Conservation (phyloP, 2,113 vertebrate species). For the Ascaphus truei region DNA sequence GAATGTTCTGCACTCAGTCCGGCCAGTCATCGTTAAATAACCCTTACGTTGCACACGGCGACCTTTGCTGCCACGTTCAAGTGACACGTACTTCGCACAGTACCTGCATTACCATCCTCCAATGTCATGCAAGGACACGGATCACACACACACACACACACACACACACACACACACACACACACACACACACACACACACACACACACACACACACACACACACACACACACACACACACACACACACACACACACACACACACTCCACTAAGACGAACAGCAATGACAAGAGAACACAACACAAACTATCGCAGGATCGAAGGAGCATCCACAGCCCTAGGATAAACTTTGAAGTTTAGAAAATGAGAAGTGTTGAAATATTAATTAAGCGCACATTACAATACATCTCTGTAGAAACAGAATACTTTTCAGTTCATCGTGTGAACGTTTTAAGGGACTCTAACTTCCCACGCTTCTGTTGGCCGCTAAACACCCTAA, state of each 20-base stretch:
- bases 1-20: too few relatives aligned
- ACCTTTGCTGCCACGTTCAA: too few relatives aligned
- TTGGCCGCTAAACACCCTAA: slow-evolving; percentile 23
- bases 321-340: slow-evolving; percentile 32
- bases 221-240: too few relatives aligned
- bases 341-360: slow-evolving; percentile 32
- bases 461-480: neutral
- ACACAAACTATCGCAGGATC: slow-evolving; percentile 10
- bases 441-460: slow-evolving; percentile 6
- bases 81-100: too few relatives aligned
- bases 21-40: too few relatives aligned
- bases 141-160: too few relatives aligned
- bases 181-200: too few relatives aligned
- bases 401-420: slow-evolving; percentile 10
- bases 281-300: slow-evolving; percentile 6
- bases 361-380: slow-evolving; percentile 30
- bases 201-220: too few relatives aligned
- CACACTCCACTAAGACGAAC: too few relatives aligned
- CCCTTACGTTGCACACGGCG: too few relatives aligned
- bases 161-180: too few relatives aligned
- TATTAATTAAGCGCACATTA: slow-evolving; percentile 34
- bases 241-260: too few relatives aligned
- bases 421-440: neutral
- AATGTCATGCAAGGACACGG: slow-evolving; percentile 24
- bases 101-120: neutral